phyloP scores from a whole-genome alignment of 2,113 vertebrate genomes.

The Petrocephalus microphthalmus region DNA sequence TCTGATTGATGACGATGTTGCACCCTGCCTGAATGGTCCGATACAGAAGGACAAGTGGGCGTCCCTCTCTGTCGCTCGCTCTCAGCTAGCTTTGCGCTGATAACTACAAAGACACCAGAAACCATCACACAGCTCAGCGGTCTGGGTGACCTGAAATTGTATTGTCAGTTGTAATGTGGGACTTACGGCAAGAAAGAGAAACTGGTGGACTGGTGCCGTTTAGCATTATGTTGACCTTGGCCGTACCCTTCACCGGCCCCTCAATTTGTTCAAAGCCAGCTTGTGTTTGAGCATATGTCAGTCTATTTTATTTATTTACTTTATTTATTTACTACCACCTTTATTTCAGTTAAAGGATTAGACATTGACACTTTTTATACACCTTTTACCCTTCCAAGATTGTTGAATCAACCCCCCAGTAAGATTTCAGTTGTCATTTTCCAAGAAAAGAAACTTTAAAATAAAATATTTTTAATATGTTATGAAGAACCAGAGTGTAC shows the following conservation, averaged over 20 bases:
- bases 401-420: background rate
- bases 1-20: background rate
- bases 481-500: background rate
- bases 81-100: background rate
- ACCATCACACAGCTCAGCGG: slow-evolving; percentile 3
- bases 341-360: background rate
- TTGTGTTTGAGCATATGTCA: background rate
- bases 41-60: background rate
- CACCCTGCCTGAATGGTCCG: background rate
- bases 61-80: background rate
- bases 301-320: slow-evolving; percentile 12
- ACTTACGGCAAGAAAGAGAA: background rate
- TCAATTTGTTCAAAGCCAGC: slow-evolving; percentile 63
- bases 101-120: slow-evolving; percentile 16
- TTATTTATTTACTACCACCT: background rate
- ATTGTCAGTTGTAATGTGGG: background rate
- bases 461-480: background rate
- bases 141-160: background rate
- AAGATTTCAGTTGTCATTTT: background rate
- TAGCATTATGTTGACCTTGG: slow-evolving; percentile 47
- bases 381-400: background rate
- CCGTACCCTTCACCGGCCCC: slow-evolving; percentile 57
- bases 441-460: background rate
- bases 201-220: slow-evolving; percentile 39
- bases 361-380: background rate